Conservation (phyloP, 2,113 vertebrate genomes). For the Erythrocebus patas region DNA sequence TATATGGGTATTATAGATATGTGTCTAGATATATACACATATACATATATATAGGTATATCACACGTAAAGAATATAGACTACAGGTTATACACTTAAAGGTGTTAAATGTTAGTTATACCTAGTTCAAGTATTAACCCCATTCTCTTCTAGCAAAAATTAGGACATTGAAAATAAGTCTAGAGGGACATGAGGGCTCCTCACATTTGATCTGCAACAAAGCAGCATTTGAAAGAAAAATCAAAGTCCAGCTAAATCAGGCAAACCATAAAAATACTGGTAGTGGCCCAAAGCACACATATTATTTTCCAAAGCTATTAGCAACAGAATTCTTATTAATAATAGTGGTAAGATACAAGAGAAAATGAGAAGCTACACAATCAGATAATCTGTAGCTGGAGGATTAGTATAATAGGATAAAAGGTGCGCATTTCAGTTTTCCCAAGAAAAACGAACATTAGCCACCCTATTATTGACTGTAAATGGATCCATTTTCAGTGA, state of each 20-base stretch:
- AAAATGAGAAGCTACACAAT: slow-evolving; percentile 74
- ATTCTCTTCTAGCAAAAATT: slow-evolving; percentile 51
- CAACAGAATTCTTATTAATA: slow-evolving; percentile 75
- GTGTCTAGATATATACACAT: neutral
- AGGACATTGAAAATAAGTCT: slow-evolving; percentile 48
- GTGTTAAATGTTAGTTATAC: neutral
- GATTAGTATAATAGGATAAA: slow-evolving; percentile 76
- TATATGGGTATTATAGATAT: neutral
- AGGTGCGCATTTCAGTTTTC: slow-evolving; percentile 66
- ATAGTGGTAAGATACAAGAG: slow-evolving; percentile 73
- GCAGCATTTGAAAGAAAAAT: slow-evolving; percentile 59
- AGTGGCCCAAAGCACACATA: slow-evolving; percentile 67
- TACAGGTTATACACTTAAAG: neutral
- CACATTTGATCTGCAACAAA: slow-evolving; percentile 60
- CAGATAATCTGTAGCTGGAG: slow-evolving; percentile 72
- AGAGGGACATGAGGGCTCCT: slow-evolving; percentile 43
- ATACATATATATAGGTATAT: neutral
- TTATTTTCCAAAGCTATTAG: slow-evolving; percentile 76
- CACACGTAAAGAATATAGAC: neutral
- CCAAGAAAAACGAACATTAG: slow-evolving; percentile 67
- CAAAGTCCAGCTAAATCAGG: slow-evolving; percentile 66
- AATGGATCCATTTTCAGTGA: slow-evolving; percentile 72
- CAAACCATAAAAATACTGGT: slow-evolving; percentile 65
- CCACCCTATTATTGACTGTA: slow-evolving; percentile 61
- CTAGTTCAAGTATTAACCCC: slow-evolving; percentile 38